These are phyloP conservation scores for Quadriops clusia DNA, from an alignment of 2,888 invertebrate species.

Conservation along the genomic window DNA sequence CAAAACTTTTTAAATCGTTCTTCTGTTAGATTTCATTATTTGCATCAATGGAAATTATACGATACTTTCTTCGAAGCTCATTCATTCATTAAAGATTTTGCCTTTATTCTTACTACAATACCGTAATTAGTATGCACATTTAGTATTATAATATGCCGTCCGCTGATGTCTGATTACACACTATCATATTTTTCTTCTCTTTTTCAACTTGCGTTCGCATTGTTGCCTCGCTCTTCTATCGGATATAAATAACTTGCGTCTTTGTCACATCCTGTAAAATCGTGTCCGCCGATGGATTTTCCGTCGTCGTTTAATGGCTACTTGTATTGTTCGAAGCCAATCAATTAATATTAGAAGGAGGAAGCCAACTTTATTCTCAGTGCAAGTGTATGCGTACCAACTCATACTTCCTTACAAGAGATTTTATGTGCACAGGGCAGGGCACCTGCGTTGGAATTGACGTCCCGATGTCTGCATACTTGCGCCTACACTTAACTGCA, in stretches of 20 bases:
- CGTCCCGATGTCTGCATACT: too few species aligned
- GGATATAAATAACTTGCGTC: constrained; percentile 36
- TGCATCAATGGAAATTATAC: too few species aligned
- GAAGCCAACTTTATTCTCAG: too few species aligned
- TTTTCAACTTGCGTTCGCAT: constrained; percentile 20
- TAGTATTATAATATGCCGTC: constrained; percentile 30
- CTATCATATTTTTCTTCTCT: constrained; percentile 37
- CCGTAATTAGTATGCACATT: constrained; percentile 31
- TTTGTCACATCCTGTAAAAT: constrained; percentile 36
- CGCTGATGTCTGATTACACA: constrained; percentile 37
- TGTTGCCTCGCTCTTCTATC: constrained; percentile 28
- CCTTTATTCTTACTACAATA: constrained; percentile 13
- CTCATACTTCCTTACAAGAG: too few species aligned
- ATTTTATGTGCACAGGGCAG: too few species aligned
- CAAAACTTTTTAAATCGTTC: too few species aligned
- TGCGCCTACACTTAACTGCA: constrained; percentile 12
- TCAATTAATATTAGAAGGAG: constrained; percentile 16
- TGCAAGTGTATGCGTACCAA: too few species aligned
- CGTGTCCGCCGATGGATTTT: constrained; percentile 24
- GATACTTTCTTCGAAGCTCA: too few species aligned
- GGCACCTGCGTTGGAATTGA: too few species aligned
- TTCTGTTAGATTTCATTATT: too few species aligned
- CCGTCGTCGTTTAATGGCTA: constrained; percentile 27
- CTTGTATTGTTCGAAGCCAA: constrained; percentile 21
- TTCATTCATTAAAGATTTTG: constrained; percentile 17